These are phyloP conservation scores for Propithecus perrieri DNA, from an alignment of 2,797 vertebrate genomes.

Conservation along the genomic window DNA sequence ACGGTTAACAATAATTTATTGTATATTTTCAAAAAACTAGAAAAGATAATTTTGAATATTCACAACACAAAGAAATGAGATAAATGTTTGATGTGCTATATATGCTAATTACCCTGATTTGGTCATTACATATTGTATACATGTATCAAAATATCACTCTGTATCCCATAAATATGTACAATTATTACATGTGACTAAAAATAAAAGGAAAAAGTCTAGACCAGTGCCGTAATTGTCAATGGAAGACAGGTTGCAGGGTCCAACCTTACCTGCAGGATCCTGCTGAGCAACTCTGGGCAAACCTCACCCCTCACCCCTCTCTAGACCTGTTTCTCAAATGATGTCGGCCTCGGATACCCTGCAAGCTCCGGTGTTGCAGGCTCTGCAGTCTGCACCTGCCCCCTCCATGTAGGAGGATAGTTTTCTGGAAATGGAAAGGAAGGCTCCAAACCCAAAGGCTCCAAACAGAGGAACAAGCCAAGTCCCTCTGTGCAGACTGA, in stretches of 20 bases:
- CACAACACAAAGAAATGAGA: not conserved
- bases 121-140: not conserved
- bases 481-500: slow-evolving; percentile 89
- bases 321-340: not conserved
- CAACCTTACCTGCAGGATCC: not conserved
- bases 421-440: not conserved
- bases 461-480: slow-evolving; percentile 84
- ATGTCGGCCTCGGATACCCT: not conserved
- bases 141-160: not conserved
- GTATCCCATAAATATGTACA: not conserved
- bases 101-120: not conserved
- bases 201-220: not conserved
- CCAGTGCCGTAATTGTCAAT: not conserved
- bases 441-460: slow-evolving; percentile 73
- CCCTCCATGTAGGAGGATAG: not conserved
- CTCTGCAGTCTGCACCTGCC: not conserved
- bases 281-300: not conserved
- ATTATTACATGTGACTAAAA: not conserved
- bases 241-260: not conserved
- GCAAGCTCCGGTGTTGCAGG: not conserved
- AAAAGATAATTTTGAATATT: not conserved
- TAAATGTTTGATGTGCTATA: not conserved
- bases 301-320: not conserved
- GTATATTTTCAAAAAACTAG: not conserved
- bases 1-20: not conserved